A percentile compares a stretch with the other conserved stretches of the same genome.
phyloP scores from a whole-genome alignment of 2,797 vertebrate species.

The Gymnoscopelus braueri region DNA sequence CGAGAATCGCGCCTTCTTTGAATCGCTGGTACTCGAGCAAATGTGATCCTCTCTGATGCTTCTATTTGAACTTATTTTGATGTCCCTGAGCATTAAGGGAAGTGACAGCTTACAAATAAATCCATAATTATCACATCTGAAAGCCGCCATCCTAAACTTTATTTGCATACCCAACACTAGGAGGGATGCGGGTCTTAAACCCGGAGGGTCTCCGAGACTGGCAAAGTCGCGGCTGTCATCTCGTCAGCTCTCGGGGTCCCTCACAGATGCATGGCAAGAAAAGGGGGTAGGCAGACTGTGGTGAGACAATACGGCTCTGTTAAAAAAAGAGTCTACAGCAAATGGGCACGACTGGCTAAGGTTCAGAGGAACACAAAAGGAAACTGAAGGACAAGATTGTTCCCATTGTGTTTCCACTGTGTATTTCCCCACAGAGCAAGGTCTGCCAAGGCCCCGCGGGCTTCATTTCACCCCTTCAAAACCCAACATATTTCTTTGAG shows the following conservation, averaged over 20 bases:
- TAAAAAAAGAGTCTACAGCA: conserved; percentile 73
- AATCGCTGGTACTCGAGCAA: conserved; percentile 79
- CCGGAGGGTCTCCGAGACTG: conserved; percentile 75
- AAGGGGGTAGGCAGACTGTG: conserved; percentile 62
- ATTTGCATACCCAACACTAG: conserved; percentile 84
- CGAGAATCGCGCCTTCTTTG: conserved; percentile 78
- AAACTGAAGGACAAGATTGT: conserved; percentile 82
- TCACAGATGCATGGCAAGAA: conserved; percentile 71
- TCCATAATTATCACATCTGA: conserved; percentile 87
- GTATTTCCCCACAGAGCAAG: conserved; percentile 81
- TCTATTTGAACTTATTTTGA: conserved; percentile 86
- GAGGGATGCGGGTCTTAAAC: conserved; percentile 79
- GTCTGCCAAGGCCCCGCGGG: conserved; percentile 76
- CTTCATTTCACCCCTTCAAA: conserved; percentile 83
- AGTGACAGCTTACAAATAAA: conserved; percentile 91
- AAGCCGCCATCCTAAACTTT: conserved; percentile 79
- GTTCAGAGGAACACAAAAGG: conserved; percentile 79
- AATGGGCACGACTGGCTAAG: conserved; percentile 75
- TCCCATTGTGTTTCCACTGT: conserved; percentile 68
- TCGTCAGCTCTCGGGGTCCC: conserved; percentile 75
- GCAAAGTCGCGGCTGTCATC: conserved; percentile 77
- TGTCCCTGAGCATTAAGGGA: conserved; percentile 86
- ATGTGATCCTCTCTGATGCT: conserved; percentile 84
- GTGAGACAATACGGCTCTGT: conserved; percentile 69
- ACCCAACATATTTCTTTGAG: conserved; percentile 79